Conservation (phyloP, 2,888 invertebrate species). For the Chorisops tibialis region DNA sequence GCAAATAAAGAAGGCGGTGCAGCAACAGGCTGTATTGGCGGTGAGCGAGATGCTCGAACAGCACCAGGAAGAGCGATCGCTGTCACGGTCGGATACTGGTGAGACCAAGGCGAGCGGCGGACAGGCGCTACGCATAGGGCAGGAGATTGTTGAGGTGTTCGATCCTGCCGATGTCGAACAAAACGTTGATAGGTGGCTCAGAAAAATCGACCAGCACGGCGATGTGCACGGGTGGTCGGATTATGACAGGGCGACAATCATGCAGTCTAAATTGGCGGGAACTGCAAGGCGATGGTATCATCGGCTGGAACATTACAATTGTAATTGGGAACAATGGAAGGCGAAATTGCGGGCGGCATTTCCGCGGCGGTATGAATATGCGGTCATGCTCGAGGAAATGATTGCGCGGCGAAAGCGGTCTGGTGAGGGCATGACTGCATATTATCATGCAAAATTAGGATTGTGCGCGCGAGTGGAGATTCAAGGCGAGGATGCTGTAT, state of each 20-base stretch:
- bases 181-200: not conserved
- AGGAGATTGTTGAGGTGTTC: not conserved
- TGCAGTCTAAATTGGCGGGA: no score
- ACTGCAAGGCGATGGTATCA: no score
- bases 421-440: no score
- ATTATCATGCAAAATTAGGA: no score
- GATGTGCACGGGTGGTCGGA: not conserved
- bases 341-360: no score
- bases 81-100: not conserved
- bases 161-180: not conserved
- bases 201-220: not conserved
- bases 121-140: not conserved
- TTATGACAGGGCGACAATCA: not conserved
- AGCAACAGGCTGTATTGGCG: not conserved
- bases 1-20: not conserved
- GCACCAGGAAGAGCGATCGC: not conserved
- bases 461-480: no score
- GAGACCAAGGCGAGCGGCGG: not conserved
- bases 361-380: no score
- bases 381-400: no score
- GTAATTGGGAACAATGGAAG: no score
- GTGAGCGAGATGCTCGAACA: not conserved
- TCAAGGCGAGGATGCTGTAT: no score
- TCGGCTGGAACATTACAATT: no score
- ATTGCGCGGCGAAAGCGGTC: no score